A percentile compares a stretch with the other conserved stretches of the same genome.
Evolutionary conservation across 2,888 invertebrate genomes (phyloP).

Genomic region (Epistrophe grossulariae): DNA sequence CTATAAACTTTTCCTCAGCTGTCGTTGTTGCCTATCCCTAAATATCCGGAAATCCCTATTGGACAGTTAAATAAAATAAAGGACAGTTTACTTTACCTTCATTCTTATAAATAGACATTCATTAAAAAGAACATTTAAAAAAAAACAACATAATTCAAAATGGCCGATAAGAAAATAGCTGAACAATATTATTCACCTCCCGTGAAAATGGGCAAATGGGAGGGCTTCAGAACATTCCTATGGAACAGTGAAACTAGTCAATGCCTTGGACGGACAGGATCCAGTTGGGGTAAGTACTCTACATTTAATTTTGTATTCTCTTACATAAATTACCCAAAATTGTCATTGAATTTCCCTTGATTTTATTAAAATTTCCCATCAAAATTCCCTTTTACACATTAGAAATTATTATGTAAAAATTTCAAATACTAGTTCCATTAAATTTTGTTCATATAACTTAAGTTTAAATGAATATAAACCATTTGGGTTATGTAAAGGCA

Average conservation of each 20-base stretch:
- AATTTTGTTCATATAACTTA: neutral
- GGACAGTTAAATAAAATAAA: slow-evolving; percentile 55
- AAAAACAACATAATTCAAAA: slow-evolving; percentile 80
- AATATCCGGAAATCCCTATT: slow-evolving; percentile 46
- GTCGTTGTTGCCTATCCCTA: slow-evolving; percentile 61
- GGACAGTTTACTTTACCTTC: slow-evolving; percentile 76
- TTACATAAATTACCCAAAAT: slow-evolving; percentile 17
- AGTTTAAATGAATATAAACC: neutral
- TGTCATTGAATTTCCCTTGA: slow-evolving; percentile 23
- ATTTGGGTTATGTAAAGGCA: neutral
- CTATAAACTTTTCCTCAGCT: slow-evolving; percentile 35
- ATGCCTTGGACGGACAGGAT: slow-evolving; percentile 95
- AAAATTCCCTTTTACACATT: slow-evolving; percentile 37
- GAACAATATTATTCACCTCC: slow-evolving; percentile 92
- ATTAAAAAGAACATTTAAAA: slow-evolving; percentile 53
- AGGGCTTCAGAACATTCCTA: slow-evolving; percentile 92
- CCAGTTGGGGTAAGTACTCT: slow-evolving; percentile 95
- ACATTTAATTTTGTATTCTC: neutral
- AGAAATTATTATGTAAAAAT: slow-evolving; percentile 59
- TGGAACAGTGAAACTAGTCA: slow-evolving; percentile 97
- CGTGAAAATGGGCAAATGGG: slow-evolving; percentile 93
- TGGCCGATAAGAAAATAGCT: slow-evolving; percentile 91
- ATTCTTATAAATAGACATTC: slow-evolving; percentile 51
- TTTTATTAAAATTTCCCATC: slow-evolving; percentile 19
- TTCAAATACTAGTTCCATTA: neutral